phyloP scores from a whole-genome alignment of 1,140 invertebrate species.

The Formica exsecta region DNA sequence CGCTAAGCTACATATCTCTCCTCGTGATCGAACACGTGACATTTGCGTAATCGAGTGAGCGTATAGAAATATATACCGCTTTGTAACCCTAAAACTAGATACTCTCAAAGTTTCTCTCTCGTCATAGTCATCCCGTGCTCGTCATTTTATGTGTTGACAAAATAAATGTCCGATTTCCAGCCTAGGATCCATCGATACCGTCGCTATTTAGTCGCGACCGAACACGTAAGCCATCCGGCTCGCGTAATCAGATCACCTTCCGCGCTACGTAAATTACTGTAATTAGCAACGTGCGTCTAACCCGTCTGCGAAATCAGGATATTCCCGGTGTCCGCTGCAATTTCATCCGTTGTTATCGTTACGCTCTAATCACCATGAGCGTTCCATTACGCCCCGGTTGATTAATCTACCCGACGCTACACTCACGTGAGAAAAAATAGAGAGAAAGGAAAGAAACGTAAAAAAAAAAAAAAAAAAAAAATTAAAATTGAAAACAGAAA shows the following conservation, averaged over 20 bases:
- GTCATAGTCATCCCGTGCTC: background rate
- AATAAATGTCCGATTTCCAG: conserved; percentile 64
- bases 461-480: background rate
- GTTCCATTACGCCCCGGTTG: conserved; percentile 39
- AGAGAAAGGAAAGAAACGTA: background rate
- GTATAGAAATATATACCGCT: conserved; percentile 67
- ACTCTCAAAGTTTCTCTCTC: conserved; percentile 6
- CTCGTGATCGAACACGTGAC: conserved; percentile 38
- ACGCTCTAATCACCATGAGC: conserved; percentile 50
- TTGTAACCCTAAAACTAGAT: conserved; percentile 45
- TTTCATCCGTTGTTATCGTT: conserved; percentile 63
- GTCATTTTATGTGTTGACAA: background rate
- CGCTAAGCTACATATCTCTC: conserved; percentile 47
- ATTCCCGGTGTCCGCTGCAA: conserved; percentile 55
- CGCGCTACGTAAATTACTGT: conserved; percentile 54
- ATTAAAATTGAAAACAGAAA: no score
- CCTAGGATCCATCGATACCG: conserved; percentile 50
- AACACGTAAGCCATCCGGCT: background rate
- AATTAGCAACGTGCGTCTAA: conserved; percentile 53
- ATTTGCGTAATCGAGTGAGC: conserved; percentile 44
- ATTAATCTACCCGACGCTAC: conserved; percentile 46
- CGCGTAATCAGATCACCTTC: conserved; percentile 59
- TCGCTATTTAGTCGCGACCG: conserved; percentile 7
- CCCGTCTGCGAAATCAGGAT: conserved; percentile 50
- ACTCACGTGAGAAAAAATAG: conserved; percentile 22